A percentile compares a stretch with the other conserved stretches of the same genome.
Conservation (phyloP, 2,113 vertebrate species). For the human region DNA sequence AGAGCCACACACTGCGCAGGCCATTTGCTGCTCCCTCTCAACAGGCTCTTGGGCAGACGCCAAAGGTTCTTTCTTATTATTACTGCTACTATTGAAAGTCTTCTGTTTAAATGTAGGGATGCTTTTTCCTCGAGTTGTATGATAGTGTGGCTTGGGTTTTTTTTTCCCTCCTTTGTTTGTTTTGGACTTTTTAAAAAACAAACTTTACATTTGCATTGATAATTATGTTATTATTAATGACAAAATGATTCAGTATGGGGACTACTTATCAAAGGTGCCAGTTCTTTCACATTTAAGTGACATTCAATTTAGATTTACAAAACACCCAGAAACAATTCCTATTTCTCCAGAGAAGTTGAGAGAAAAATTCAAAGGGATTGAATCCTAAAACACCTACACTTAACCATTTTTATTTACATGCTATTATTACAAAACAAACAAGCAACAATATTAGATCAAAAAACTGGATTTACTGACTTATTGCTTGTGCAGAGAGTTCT, state of each 20-base stretch:
- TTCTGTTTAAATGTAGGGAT: slow-evolving; percentile 40
- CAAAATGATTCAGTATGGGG: slow-evolving; percentile 76
- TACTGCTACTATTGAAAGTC: slow-evolving; percentile 59
- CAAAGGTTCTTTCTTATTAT: slow-evolving; percentile 59
- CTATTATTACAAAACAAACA: slow-evolving; percentile 45
- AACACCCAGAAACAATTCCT: slow-evolving; percentile 71
- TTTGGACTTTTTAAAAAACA: slow-evolving; percentile 45
- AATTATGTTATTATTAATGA: slow-evolving; percentile 80
- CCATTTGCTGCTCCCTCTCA: slow-evolving; percentile 78
- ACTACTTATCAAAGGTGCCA: slow-evolving; percentile 80
- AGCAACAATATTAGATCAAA: not conserved
- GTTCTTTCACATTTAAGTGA: slow-evolving; percentile 72
- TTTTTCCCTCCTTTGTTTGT: not conserved
- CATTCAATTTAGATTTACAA: slow-evolving; percentile 73
- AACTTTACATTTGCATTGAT: slow-evolving; percentile 69
- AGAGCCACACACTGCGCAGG: slow-evolving; percentile 81
- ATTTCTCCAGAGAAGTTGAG: slow-evolving; percentile 72
- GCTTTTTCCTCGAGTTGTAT: not conserved
- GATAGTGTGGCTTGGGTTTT: not conserved
- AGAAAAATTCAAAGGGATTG: slow-evolving; percentile 69
- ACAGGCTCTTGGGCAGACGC: slow-evolving; percentile 78
- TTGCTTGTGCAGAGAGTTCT: slow-evolving; percentile 29
- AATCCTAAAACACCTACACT: slow-evolving; percentile 50
- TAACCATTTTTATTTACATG: slow-evolving; percentile 61
- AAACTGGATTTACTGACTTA: not conserved